Base-by-base conservation (phyloP, 2,888 invertebrate genomes). In the Pterobdella sp. region DNA sequence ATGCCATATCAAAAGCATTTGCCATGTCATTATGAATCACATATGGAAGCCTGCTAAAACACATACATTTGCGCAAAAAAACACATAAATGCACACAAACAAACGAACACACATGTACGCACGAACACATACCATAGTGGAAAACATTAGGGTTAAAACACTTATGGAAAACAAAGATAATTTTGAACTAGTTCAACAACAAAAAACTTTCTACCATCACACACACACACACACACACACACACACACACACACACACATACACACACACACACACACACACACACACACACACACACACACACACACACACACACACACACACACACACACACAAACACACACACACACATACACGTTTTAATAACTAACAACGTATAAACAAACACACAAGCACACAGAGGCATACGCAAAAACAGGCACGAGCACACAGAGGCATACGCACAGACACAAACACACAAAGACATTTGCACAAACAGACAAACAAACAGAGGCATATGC, bases 301-400 rank as follows among this genome's bases (percentile, higher is more conserved):
- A 14, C 65, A 65, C 34, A 65, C 65, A 65, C 34, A 29, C 31
- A 69, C 18, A 29, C 56, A 69, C 36, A 69, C 56, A 69, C 36
- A 69, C 35, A 73, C 49, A 70, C 68, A 64, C 52, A 63, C 68
- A 36, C 60, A 37, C 69, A 52, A 32, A 65, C 68, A 64, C 56
- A 64, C 68, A 71, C 35, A 70, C 36, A 37, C 31, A 69, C 68
- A 64, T 63, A 63, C 70, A 72, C 26, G 31, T 32, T 31, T 42
- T 1, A 49, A 42, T n/a, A 37, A 22, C 67, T 73, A 63, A 22
- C 52, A 68, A 56, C 73, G 60, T 60, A 37, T 65, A 72, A 68
- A 60, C 63, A 72, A 52, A 36, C 32, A 68, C 34, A 36, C 35
- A 37, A 14, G 37, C 22, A 66, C 56, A 63, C 34, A 63, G 34